Conservation (phyloP, 2,113 vertebrate genomes). For the Narcine bancroftii region DNA sequence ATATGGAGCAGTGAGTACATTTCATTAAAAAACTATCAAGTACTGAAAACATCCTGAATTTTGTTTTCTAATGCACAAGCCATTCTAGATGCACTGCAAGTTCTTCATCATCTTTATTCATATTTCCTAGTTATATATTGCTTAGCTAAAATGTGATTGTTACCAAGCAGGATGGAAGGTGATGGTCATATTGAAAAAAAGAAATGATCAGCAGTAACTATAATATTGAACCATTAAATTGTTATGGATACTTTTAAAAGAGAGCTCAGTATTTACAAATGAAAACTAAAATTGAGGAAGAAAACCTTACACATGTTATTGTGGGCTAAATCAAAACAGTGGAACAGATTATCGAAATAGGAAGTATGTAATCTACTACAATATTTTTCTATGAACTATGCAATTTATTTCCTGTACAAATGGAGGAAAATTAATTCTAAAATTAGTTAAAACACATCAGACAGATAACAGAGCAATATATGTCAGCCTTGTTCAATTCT, state of each 20-base stretch:
- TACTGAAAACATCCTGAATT: not conserved
- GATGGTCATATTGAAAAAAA: not conserved
- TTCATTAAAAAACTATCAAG: not conserved
- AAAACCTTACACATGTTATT: not conserved
- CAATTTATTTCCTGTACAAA: not conserved
- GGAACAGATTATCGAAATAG: not conserved
- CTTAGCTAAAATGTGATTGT: not conserved
- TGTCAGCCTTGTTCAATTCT: not conserved
- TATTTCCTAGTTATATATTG: not conserved
- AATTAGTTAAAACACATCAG: not conserved
- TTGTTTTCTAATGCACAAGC: not conserved
- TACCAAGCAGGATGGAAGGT: not conserved
- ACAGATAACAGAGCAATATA: not conserved
- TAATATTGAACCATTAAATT: not conserved
- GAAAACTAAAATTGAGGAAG: not conserved
- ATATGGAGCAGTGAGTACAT: not conserved
- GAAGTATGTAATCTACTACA: not conserved
- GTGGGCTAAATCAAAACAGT: not conserved
- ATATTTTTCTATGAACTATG: not conserved
- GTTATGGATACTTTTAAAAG: not conserved
- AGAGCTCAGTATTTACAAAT: not conserved
- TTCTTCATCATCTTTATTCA: not conserved
- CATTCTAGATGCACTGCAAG: not conserved
- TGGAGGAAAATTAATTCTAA: not conserved
- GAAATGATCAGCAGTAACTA: not conserved